A percentile compares a stretch with the other conserved stretches of the same genome.
These are phyloP conservation scores for Drosophila eugracilis DNA, from an alignment of 1,140 invertebrate species.

Conservation along the genomic window DNA sequence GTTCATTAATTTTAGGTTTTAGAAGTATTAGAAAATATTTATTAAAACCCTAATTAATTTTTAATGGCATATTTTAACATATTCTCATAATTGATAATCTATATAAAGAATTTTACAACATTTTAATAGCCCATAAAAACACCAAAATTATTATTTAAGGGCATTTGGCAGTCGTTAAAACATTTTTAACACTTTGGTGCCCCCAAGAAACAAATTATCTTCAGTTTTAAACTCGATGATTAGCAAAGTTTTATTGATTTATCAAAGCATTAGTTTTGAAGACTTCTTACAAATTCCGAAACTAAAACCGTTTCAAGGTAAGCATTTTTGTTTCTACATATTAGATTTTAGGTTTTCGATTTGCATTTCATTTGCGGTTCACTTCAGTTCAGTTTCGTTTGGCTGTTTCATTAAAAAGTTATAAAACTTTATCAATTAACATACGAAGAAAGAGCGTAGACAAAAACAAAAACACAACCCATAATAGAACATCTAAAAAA, in stretches of 20 bases:
- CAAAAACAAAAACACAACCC: constrained; percentile 33
- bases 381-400: constrained; percentile 13
- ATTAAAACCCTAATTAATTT: too few relatives aligned
- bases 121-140: neutral
- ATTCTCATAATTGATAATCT: too few relatives aligned
- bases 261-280: constrained; percentile 14
- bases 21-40: too few relatives aligned
- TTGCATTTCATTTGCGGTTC: constrained; percentile 23
- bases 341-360: too few relatives aligned
- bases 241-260: constrained; percentile 27
- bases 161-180: constrained; percentile 5
- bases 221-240: constrained; percentile 21
- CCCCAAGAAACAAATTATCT: constrained; percentile 13
- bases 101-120: neutral
- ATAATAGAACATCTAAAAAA: constrained; percentile 30
- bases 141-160: neutral
- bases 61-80: too few relatives aligned
- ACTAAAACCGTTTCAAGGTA: constrained; percentile 58
- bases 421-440: constrained; percentile 58
- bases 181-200: neutral
- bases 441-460: constrained; percentile 28
- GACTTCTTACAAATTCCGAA: constrained; percentile 18
- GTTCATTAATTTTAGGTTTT: too few relatives aligned
- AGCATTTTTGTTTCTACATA: neutral
- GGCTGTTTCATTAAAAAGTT: constrained; percentile 54